These are phyloP conservation scores for Aproaerema taeniolella DNA, from an alignment of 2,888 invertebrate genomes.

Conservation along the genomic window DNA sequence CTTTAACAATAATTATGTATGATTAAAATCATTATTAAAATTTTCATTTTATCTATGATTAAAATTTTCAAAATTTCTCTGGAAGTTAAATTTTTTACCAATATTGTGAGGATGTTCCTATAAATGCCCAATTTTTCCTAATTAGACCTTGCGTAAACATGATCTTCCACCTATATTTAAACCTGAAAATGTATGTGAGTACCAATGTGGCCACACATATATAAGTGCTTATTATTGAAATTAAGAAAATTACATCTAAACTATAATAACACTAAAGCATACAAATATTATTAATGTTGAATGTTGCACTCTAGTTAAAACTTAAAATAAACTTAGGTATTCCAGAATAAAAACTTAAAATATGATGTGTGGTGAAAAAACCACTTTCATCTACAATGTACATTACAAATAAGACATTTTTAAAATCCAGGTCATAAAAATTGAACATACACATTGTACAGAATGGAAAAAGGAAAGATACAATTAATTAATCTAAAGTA, in stretches of 20 bases:
- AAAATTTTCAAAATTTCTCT: too few species aligned
- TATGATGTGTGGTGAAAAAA: background rate
- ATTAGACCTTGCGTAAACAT: slow-evolving; percentile 50
- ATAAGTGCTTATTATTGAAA: slow-evolving; percentile 37
- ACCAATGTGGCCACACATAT: slow-evolving; percentile 39
- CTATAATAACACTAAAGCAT: background rate
- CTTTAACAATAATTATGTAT: too few species aligned
- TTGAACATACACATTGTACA: slow-evolving; percentile 19
- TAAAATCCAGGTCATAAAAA: background rate
- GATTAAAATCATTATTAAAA: too few species aligned
- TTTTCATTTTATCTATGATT: too few species aligned
- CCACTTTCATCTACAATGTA: background rate
- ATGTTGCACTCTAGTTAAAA: background rate
- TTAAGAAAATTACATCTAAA: too few species aligned
- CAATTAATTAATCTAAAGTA: slow-evolving; percentile 32
- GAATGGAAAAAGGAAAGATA: slow-evolving; percentile 25
- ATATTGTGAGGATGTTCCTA: slow-evolving; percentile 46
- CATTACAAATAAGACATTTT: slow-evolving; percentile 1
- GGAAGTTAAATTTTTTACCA: slow-evolving; percentile 41
- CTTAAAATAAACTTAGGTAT: too few species aligned
- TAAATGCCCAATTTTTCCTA: slow-evolving; percentile 63
- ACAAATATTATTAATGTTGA: background rate
- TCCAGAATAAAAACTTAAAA: slow-evolving; percentile 1
- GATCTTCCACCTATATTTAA: slow-evolving; percentile 47
- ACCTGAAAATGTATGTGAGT: slow-evolving; percentile 61